A percentile compares a stretch with the other conserved stretches of the same genome.
Conservation (phyloP, 37 sponge, comb jelly and placozoan species). For the Chondrosia reniformis region DNA sequence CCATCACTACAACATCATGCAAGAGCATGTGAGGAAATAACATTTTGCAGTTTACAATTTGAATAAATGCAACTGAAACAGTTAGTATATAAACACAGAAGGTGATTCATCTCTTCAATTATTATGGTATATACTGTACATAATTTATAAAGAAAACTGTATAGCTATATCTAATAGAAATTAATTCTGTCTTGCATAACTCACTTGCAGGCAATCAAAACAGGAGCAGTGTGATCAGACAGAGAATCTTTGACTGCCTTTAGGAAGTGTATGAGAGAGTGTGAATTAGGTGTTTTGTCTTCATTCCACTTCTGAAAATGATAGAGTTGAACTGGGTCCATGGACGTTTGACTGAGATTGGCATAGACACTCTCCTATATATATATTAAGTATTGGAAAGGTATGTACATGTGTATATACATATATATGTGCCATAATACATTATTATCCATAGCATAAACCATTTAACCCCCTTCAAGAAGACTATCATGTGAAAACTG, state of each 20-base stretch:
- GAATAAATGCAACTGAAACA: too few relatives aligned
- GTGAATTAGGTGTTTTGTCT: neutral
- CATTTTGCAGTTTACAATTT: too few relatives aligned
- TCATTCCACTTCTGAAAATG: neutral
- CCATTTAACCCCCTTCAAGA: too few relatives aligned
- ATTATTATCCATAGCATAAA: too few relatives aligned
- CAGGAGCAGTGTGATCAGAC: neutral
- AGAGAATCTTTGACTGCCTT: neutral
- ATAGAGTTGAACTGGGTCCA: neutral
- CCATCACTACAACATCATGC: neutral
- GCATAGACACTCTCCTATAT: too few relatives aligned
- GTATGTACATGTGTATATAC: too few relatives aligned
- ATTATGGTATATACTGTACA: neutral
- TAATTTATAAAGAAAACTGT: neutral
- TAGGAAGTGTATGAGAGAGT: neutral
- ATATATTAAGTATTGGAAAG: too few relatives aligned
- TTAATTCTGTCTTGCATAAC: neutral
- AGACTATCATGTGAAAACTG: too few relatives aligned
- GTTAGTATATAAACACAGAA: too few relatives aligned
- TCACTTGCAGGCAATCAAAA: slow-evolving; percentile 3
- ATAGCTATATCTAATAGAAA: neutral
- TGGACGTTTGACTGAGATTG: too few relatives aligned
- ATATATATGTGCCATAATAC: too few relatives aligned
- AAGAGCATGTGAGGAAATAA: neutral
- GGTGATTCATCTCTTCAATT: too few relatives aligned